Evolutionary conservation across 2,797 vertebrate genomes (phyloP).

Genomic region (Characodon lateralis): DNA sequence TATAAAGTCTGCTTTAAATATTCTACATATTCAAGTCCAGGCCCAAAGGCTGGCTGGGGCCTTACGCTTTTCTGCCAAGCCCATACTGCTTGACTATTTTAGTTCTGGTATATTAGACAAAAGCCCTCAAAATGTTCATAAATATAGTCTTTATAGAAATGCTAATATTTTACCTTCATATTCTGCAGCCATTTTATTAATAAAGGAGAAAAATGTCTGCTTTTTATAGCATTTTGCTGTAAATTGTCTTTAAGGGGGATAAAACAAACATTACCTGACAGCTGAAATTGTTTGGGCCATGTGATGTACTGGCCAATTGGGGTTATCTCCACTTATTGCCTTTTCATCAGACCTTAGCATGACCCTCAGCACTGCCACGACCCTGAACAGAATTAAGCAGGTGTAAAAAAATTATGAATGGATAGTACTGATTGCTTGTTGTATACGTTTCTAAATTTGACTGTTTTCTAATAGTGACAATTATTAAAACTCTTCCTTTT

Average conservation of each 20-base stretch:
- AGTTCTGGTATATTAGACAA: neutral
- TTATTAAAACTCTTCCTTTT: neutral
- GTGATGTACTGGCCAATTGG: neutral
- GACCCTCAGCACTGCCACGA: neutral
- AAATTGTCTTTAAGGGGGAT: neutral
- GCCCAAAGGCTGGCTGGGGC: slow-evolving; percentile 4
- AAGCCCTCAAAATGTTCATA: neutral
- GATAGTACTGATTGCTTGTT: neutral
- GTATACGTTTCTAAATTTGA: neutral
- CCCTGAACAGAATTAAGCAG: neutral
- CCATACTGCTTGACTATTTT: neutral
- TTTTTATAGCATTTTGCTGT: neutral
- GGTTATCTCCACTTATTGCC: neutral
- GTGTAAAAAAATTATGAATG: neutral
- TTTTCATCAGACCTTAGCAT: neutral
- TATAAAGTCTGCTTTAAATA: slow-evolving; percentile 32
- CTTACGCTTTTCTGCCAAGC: neutral
- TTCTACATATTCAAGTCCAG: slow-evolving; percentile 10
- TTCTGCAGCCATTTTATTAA: neutral
- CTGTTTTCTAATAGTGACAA: neutral
- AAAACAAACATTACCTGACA: neutral
- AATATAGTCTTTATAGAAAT: neutral
- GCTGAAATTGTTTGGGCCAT: neutral
- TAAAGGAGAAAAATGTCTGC: too few species aligned
- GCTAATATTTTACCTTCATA: neutral